Evolutionary conservation across 2,797 vertebrate species (phyloP).

Genomic region (Nothura maculosa): DNA sequence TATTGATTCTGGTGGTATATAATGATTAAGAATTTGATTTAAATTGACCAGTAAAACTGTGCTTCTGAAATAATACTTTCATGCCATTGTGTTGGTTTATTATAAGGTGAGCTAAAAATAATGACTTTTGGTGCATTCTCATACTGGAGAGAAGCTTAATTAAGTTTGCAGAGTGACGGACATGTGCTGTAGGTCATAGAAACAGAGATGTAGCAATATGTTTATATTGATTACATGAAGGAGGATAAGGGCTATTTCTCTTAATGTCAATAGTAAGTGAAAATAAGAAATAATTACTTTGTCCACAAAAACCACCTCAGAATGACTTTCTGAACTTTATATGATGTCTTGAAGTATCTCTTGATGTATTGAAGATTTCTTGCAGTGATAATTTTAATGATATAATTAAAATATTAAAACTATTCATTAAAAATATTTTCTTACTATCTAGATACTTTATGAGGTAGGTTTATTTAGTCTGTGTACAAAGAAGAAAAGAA

Average conservation of each 20-base stretch:
- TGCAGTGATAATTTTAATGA: background rate
- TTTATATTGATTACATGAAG: conserved; percentile 6
- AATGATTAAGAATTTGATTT: background rate
- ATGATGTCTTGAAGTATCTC: background rate
- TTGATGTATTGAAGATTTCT: background rate
- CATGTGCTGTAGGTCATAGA: background rate
- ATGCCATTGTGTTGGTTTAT: background rate
- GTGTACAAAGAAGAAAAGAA: background rate
- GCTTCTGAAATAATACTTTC: background rate
- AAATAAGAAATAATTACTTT: background rate
- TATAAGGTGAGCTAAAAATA: background rate
- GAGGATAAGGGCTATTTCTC: background rate
- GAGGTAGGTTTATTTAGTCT: background rate
- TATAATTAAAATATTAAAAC: background rate
- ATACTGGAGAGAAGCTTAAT: background rate
- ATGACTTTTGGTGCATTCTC: background rate
- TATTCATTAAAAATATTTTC: background rate
- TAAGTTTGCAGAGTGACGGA: background rate
- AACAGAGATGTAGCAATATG: background rate
- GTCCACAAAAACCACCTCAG: background rate
- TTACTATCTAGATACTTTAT: background rate
- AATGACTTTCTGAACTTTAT: background rate
- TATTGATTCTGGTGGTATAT: background rate
- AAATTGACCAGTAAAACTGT: background rate
- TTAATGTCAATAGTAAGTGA: background rate